Conservation (phyloP, 2,888 invertebrate genomes). For the Caenorhabditis uteleia region DNA sequence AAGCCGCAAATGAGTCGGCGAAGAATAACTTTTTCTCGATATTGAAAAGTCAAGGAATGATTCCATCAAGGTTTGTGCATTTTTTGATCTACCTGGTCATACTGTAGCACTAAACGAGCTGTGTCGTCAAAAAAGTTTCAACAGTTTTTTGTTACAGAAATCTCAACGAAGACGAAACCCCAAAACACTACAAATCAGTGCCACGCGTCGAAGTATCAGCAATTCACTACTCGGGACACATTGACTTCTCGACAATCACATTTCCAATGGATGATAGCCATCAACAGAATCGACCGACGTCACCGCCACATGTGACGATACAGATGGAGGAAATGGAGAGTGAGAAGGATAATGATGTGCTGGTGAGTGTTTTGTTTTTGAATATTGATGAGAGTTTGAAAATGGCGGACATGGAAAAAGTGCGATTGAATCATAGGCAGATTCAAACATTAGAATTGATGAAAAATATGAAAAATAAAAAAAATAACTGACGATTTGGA, state of each 20-base stretch:
- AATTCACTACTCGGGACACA: conserved; percentile 35
- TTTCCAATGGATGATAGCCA: conserved; percentile 1
- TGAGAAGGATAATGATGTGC: too few species aligned
- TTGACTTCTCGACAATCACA: conserved; percentile 30
- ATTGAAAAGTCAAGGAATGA: conserved; percentile 28
- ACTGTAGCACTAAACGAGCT: too few species aligned
- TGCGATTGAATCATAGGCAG: too few species aligned
- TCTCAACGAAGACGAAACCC: conserved; percentile 36
- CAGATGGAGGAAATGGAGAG: conserved; percentile 19
- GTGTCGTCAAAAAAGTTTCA: neutral
- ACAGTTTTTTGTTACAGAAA: conserved; percentile 7
- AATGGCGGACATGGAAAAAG: too few species aligned
- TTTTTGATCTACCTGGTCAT: too few species aligned
- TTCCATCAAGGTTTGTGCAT: conserved; percentile 35
- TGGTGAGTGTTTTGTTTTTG: too few species aligned
- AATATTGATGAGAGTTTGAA: too few species aligned
- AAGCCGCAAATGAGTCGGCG: neutral
- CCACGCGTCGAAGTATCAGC: conserved; percentile 41
- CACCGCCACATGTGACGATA: conserved; percentile 21
- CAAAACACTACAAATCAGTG: conserved; percentile 37
- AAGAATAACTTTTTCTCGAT: conserved; percentile 30
- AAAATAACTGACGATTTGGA: too few species aligned
- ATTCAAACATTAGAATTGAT: too few species aligned
- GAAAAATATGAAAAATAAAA: too few species aligned
- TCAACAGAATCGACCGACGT: conserved; percentile 16